These are phyloP conservation scores for Zosterops japonicus DNA, from an alignment of 2,113 vertebrate species.

Conservation along the genomic window DNA sequence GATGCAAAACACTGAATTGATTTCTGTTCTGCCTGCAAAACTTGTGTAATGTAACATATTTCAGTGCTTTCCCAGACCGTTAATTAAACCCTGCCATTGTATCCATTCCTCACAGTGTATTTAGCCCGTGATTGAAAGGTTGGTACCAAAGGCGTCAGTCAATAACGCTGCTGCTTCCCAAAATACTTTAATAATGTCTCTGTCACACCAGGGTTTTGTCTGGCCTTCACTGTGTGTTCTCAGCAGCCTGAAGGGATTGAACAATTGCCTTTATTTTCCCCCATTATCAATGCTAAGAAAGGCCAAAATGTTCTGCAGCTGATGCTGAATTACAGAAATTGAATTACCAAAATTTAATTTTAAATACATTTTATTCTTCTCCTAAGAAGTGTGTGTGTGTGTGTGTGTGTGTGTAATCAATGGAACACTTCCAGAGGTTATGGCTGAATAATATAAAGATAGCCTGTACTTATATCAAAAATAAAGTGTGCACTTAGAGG, in stretches of 20 bases:
- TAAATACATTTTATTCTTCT: conserved; percentile 6
- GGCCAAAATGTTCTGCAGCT: conserved; percentile 30
- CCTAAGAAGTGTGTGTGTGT: not conserved
- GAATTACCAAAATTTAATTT: conserved; percentile 48
- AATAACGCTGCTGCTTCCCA: not conserved
- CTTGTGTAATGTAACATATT: not conserved
- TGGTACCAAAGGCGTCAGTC: not conserved
- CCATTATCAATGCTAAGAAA: conserved; percentile 36
- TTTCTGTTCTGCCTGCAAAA: not conserved
- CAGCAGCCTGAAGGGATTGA: not conserved
- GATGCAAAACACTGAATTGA: not conserved
- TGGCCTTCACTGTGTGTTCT: not conserved
- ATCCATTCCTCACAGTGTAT: not conserved
- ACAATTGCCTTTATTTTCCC: conserved; percentile 47
- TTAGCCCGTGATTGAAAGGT: not conserved
- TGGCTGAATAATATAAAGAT: not conserved
- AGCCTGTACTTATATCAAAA: not conserved
- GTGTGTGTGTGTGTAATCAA: not conserved
- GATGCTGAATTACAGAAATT: conserved; percentile 19
- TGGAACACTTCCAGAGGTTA: not conserved
- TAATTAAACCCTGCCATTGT: conserved; percentile 43
- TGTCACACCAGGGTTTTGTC: not conserved
- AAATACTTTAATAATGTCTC: conserved; percentile 36
- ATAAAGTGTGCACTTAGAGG: not conserved
- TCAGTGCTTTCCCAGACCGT: not conserved